Percentiles rank a stretch among this genome's conserved stretches.
These are phyloP conservation scores for Clarias pachynema DNA, from an alignment of 2,797 vertebrate species.

Conservation along the genomic window DNA sequence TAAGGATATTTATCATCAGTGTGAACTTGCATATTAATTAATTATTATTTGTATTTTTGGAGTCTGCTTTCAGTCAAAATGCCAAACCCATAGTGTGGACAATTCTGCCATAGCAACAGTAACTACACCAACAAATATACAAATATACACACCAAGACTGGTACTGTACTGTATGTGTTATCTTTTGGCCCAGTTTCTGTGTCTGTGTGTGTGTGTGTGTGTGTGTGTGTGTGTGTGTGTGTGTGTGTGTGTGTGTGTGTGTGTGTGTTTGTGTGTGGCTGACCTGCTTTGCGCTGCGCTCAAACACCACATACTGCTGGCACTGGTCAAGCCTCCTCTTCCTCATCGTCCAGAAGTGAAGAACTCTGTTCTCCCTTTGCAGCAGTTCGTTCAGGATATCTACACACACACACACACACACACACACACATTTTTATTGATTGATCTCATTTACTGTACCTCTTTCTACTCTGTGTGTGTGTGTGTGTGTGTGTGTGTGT, in stretches of 20 bases:
- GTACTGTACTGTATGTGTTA: not conserved
- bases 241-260: constrained; percentile 7
- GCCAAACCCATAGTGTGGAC: too few species aligned
- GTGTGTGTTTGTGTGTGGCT: constrained; percentile 21
- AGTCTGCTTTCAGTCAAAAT: not conserved
- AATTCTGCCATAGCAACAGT: not conserved
- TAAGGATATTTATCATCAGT: not conserved
- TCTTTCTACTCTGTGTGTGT: not conserved
- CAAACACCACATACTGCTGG: constrained; percentile 97
- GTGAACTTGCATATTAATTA: not conserved
- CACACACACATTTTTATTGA: not conserved
- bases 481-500: constrained; percentile 2
- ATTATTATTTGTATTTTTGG: not conserved
- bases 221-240: not conserved
- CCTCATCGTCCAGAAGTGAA: constrained; percentile 98
- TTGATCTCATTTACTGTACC: not conserved
- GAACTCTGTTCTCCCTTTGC: constrained; percentile 95
- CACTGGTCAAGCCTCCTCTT: constrained; percentile 96
- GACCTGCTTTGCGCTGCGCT: constrained; percentile 93
- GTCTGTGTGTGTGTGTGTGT: not conserved
- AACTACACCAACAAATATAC: not conserved
- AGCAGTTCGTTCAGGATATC: constrained; percentile 85
- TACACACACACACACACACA: constrained; percentile 27
- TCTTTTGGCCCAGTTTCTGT: not conserved
- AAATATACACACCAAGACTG: not conserved